Conservation (phyloP, 2,888 invertebrate genomes). For the Celastrina argiolus region DNA sequence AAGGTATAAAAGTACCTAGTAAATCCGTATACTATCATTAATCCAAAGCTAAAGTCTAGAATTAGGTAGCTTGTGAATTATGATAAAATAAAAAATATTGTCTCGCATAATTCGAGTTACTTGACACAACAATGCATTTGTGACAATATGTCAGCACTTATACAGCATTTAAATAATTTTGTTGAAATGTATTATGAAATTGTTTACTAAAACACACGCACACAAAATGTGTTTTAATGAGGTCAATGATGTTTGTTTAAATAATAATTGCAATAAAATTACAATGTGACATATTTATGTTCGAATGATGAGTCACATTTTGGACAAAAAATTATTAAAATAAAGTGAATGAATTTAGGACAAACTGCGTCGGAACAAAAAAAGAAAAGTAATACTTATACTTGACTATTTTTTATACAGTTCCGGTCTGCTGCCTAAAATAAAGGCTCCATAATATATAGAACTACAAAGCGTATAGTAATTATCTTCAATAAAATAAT, state of each 20-base stretch:
- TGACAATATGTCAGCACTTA: background rate
- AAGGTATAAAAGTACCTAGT: no score
- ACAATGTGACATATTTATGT: background rate
- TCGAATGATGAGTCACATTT: background rate
- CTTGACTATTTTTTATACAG: no score
- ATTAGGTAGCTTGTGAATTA: no score
- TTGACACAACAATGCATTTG: background rate
- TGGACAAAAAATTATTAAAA: background rate
- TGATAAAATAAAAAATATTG: background rate
- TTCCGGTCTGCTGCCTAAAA: no score
- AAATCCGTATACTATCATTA: no score
- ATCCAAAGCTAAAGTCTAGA: no score
- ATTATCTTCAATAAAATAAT: no score
- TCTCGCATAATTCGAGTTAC: background rate
- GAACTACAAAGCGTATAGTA: no score
- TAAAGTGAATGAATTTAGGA: background rate
- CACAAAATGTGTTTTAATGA: background rate
- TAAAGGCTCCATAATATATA: no score
- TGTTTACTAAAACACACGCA: background rate
- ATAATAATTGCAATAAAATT: background rate
- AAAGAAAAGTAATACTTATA: no score
- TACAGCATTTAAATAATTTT: background rate
- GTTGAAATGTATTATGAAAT: background rate
- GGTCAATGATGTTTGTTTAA: background rate
- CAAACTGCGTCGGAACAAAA: no score